Evolutionary conservation across 2,113 vertebrate species (phyloP), one percentile per base, ranked within the genome.

Genomic region (Calidris pugnax): DNA sequence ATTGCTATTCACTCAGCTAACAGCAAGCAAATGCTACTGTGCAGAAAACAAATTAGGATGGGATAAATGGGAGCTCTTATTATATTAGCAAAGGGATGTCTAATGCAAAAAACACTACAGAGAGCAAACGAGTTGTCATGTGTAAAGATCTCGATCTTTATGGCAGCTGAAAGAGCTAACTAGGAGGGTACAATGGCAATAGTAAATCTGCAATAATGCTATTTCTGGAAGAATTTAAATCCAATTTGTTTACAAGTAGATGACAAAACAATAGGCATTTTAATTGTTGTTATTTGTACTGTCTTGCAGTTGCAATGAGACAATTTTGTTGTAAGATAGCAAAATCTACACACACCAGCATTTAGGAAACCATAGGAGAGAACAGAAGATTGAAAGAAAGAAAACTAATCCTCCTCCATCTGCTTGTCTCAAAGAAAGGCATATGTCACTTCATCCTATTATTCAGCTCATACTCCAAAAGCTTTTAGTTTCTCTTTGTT

Each of bases 381-480:
- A 63, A 89, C 3, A 60, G 39, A 48, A 33, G 81, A 93, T 69
- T 84, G 45, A 86, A 94, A 96, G 77, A 55, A 84, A 75, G 75
- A 95, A 64, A 96, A 91, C 92, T 93, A 95, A 95, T 83, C 56
- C 77, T 91, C 41, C 26, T 91, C 56, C 82, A 94, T 90, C 78
- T 72, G 87, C 76, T 91, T 72, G 88, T 69, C 81, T 97, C 75
- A 92, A 96, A 96, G 91, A 97, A 92, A 94, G 80, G 85, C 90
- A 91, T 90, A 92, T 92, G 95, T 94, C 86, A 95, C 75, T 91
- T 94, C 84, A 94, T 78, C 76, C 85, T 89, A 93, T 95, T 95
- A 91, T 77, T 87, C 57, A 86, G 86, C 79, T 95, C 91, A 93
- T 97, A 87, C 51, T 91, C 74, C 66, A 93, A 92, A 97, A 93